Evolutionary conservation across 2,888 invertebrate species (phyloP), one percentile per base, ranked within the genome.

Genomic region (Margaritifera margaritifera): DNA sequence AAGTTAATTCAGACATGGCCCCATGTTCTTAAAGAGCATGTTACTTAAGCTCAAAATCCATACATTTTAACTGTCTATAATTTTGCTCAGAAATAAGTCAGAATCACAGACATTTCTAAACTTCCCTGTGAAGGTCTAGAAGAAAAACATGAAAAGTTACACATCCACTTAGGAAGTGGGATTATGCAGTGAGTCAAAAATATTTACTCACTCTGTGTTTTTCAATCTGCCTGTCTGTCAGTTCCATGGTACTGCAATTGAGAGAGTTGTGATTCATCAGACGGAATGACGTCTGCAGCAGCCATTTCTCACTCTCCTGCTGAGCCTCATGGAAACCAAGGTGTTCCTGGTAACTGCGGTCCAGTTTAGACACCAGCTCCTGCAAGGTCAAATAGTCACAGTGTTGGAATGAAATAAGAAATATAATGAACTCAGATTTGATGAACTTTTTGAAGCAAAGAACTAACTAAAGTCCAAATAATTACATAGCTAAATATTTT

Each of bases 271-370:
- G 97, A 0, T 96, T 95, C 97, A 98, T 97, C 0, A 98, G 92
- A 86, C 96, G 95, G 93, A 97, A 97, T 1, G 97, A 97, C 64
- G 96, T 95, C 90, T 97, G 97, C 31, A 98, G 90, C 61, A 98
- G 91, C 98, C 98, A 98, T 88, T 97, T 97, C 89, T 98, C 98
- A 0, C 95, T 95, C 82, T 97, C 97, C 91, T 98, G 98, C 31
- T 98, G 91, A 19, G 94, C 94, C 85, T 95, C 94, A 81, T 97
- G 95, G 86, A 97, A 98, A 20, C 93, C 92, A 75, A 89, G 86
- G 68, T 90, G 88, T 66, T 86, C 87, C 62, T 94, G 93, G 66
- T 97, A 94, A 88, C 96, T 96, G 25, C 92, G 92, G 86, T 96
- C 96, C 0, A 97, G 83, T 25, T 84, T 79, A n/a, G 85, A 78